phyloP scores from a whole-genome alignment of 2,888 invertebrate genomes.

The Dicyrtomina minuta region DNA sequence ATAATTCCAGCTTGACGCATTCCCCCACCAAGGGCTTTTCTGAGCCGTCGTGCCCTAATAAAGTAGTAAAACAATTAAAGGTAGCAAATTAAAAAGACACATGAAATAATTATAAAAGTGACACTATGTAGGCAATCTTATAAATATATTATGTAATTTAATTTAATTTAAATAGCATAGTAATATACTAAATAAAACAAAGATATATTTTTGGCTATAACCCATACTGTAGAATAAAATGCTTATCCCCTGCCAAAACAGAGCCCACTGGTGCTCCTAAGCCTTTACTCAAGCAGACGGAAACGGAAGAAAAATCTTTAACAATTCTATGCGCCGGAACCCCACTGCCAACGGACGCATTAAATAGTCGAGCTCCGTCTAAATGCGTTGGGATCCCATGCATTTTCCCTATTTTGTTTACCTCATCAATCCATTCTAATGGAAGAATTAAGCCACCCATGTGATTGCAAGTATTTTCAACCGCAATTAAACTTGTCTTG shows the following conservation, averaged over 20 bases:
- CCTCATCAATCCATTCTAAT: conserved; percentile 72
- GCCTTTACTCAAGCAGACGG: conserved; percentile 88
- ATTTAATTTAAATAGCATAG: no score
- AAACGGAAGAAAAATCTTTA: conserved; percentile 74
- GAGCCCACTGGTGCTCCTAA: conserved; percentile 89
- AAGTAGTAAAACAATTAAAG: no score
- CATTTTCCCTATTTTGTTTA: conserved; percentile 66
- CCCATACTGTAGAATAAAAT: conserved; percentile 74
- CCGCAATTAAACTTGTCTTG: conserved; percentile 72
- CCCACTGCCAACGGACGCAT: conserved; percentile 74
- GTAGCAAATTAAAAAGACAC: background rate
- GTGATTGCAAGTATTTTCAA: conserved; percentile 90
- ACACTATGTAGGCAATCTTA: no score
- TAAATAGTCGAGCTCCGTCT: conserved; percentile 92
- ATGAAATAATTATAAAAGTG: conserved; percentile 25
- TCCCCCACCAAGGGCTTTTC: conserved; percentile 90
- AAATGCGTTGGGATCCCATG: conserved; percentile 74
- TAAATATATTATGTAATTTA: no score
- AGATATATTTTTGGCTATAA: no score
- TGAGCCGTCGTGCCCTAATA: conserved; percentile 75
- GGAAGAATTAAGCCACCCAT: conserved; percentile 86
- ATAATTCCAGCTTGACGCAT: conserved; percentile 90
- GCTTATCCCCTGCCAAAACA: conserved; percentile 72
- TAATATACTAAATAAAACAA: no score
- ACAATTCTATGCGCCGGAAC: conserved; percentile 67